Percentiles rank a stretch among this genome's conserved stretches.
Evolutionary conservation across 2,113 vertebrate species (phyloP).

Genomic region (Diadophis punctatus): DNA sequence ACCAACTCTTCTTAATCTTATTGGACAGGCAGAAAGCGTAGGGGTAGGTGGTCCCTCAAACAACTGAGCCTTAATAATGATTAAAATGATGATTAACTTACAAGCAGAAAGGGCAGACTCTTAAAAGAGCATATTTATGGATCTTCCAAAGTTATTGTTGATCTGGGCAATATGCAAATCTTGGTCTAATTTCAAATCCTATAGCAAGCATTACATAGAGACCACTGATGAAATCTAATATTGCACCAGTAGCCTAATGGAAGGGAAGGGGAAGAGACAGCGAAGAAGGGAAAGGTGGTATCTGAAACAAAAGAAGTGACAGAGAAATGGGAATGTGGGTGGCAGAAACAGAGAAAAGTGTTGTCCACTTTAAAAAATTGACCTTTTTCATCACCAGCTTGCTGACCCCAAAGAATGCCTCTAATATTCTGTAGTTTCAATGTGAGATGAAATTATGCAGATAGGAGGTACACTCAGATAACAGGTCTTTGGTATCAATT

Average conservation of each 20-base stretch:
- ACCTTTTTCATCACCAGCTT: not conserved
- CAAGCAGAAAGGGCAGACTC: not conserved
- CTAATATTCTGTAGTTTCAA: not conserved
- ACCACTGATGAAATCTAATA: not conserved
- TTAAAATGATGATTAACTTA: not conserved
- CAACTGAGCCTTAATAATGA: not conserved
- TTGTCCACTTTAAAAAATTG: not conserved
- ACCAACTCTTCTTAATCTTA: not conserved
- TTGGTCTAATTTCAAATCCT: not conserved
- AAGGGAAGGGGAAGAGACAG: not conserved
- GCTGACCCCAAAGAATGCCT: not conserved
- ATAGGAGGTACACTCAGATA: not conserved
- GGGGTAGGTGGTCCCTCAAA: too few relatives aligned
- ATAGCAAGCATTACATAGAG: not conserved
- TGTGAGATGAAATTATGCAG: not conserved
- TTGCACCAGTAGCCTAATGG: not conserved
- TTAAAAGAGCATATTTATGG: not conserved
- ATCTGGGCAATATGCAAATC: not conserved
- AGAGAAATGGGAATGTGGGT: not conserved
- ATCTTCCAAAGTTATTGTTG: not conserved
- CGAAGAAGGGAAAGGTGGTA: not conserved
- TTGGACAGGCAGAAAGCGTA: not conserved
- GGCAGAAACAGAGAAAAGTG: not conserved
- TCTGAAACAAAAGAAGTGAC: not conserved
- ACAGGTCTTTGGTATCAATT: conserved; percentile 18